These are phyloP conservation scores for Parochlus steinenii DNA, from an alignment of 2,888 invertebrate species.

Conservation along the genomic window DNA sequence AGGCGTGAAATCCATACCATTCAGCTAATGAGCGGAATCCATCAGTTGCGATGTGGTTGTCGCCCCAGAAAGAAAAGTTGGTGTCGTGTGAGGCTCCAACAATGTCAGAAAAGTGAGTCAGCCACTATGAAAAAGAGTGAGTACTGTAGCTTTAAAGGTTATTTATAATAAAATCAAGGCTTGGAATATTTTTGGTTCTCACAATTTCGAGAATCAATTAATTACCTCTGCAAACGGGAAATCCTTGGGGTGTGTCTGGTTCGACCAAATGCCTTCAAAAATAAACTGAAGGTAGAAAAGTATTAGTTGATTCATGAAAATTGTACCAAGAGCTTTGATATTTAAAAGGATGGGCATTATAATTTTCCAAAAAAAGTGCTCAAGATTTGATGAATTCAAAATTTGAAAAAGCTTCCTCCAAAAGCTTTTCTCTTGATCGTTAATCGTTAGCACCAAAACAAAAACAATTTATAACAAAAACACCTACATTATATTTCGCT, in stretches of 20 bases:
- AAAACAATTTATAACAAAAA: constrained; percentile 1
- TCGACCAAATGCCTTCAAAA: constrained; percentile 92
- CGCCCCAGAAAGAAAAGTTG: constrained; percentile 84
- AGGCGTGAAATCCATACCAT: too few relatives aligned
- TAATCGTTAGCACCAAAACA: background rate
- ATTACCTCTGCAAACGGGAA: constrained; percentile 80
- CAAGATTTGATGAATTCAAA: too few relatives aligned
- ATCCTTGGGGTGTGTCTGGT: constrained; percentile 88
- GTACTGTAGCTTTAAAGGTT: too few relatives aligned
- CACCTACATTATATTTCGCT: constrained; percentile 73
- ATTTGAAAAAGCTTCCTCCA: too few relatives aligned
- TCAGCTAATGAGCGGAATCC: constrained; percentile 63
- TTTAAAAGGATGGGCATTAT: background rate
- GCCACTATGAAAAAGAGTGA: too few relatives aligned
- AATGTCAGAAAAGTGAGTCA: constrained; percentile 93
- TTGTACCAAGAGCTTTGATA: constrained; percentile 3
- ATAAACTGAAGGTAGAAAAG: constrained; percentile 37
- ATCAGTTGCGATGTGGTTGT: constrained; percentile 69
- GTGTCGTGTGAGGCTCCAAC: constrained; percentile 86
- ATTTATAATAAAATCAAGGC: too few relatives aligned
- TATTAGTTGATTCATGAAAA: background rate
- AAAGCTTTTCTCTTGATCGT: background rate
- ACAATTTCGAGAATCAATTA: too few relatives aligned
- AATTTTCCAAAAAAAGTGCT: too few relatives aligned
- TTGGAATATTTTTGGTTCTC: too few relatives aligned